Evolutionary conservation across 2,113 vertebrate species (phyloP), one percentile per base, ranked within the genome.

Genomic region (Pseudopodoces humilis): DNA sequence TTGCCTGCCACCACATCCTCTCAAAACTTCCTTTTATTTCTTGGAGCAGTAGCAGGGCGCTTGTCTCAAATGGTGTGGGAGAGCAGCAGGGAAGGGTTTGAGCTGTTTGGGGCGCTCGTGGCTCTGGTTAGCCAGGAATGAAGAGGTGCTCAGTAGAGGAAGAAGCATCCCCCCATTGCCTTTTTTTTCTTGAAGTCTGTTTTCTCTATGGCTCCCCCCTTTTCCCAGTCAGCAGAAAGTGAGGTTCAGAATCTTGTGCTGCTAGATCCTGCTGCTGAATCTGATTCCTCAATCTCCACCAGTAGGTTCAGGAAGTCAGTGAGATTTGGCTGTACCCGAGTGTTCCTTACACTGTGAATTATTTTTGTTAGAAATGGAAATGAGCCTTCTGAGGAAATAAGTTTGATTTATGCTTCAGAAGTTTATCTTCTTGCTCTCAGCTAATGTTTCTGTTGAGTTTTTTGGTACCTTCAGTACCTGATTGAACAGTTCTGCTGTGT

Each of bases 21-120:
- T 1, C 7, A 58, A 52, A 84, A 72, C 52, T 77, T 58, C 37
- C 37, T 63, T 52, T 37, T 47, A 1, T 84, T 77, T 91, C 78
- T 63, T 77, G 68, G 55, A 55, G 60, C 39, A 16, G 11, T 46
- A 15, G 8, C 9, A 1, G 1, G 3, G 8, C 0, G 2, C 55
- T 72, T 55, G 44, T 77, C 59, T 67, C 3, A 27, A 43, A 1
- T 5, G 37, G 37, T 11, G 6, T 4, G 7, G 49, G 5, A 3
- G 12, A 6, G 35, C 1, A 15, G 28, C 31, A 71, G 43, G 46
- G 58, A 39, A 33, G 59, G 31, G 27, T 28, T 63, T 9, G 68
- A 62, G 63, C 39, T 63, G 27, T 8, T 53, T 1, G 52, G 56
- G 53, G 5, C 65, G 41, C 2, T 6, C 4, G 0, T 70, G 33